Conservation (phyloP, 2,797 vertebrate genomes). For the Danio jaintianensis region DNA sequence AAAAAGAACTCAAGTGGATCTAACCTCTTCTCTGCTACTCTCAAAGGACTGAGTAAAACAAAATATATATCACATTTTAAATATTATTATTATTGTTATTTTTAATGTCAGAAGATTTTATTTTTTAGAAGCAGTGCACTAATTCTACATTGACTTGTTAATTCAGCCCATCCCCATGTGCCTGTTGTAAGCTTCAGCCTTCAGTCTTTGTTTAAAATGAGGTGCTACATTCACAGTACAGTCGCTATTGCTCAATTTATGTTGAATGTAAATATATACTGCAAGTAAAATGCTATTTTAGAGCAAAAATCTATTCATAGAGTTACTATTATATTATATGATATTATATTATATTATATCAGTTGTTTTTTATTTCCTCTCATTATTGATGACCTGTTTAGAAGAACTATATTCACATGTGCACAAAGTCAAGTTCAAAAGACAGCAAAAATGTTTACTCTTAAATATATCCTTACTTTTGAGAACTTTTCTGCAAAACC, state of each 20-base stretch:
- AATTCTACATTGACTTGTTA: constrained; percentile 48
- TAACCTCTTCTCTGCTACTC: constrained; percentile 30
- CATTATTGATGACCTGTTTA: constrained; percentile 32
- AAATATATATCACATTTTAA: too few species aligned
- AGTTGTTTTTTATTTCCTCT: too few species aligned
- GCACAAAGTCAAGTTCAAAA: constrained; percentile 37
- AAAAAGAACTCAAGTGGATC: constrained; percentile 23
- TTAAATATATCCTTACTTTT: not conserved
- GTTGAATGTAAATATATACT: not conserved
- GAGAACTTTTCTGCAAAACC: not conserved
- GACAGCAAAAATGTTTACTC: constrained; percentile 21
- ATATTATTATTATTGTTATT: constrained; percentile 26
- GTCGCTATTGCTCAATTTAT: not conserved
- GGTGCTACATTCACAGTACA: not conserved
- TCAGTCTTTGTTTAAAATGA: not conserved
- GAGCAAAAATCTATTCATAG: not conserved
- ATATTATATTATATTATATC: too few species aligned
- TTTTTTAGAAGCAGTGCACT: constrained; percentile 35
- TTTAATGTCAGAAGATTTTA: constrained; percentile 46
- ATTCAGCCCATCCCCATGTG: not conserved
- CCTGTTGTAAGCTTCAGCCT: constrained; percentile 17
- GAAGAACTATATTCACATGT: constrained; percentile 38
- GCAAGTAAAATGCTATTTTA: not conserved
- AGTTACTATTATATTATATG: too few species aligned
- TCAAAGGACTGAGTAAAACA: constrained; percentile 42